Conservation (phyloP, 1,140 invertebrate genomes). For the Acromyrmex heyeri region DNA sequence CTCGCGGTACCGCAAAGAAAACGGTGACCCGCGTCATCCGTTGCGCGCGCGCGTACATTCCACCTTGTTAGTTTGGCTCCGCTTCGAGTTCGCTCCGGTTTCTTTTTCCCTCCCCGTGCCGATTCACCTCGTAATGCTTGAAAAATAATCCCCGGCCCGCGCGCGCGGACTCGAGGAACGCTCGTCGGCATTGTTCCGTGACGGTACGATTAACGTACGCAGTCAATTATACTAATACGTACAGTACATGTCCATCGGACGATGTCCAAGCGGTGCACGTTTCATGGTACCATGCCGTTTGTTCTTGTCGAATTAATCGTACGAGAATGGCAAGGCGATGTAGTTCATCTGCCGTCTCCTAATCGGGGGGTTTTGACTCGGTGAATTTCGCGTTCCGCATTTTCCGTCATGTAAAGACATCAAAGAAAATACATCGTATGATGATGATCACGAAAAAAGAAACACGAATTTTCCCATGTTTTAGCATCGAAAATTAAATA, state of each 20-base stretch:
- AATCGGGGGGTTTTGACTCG: not conserved
- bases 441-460: not conserved
- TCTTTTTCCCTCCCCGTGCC: slow-evolving; percentile 41
- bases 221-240: slow-evolving; percentile 74
- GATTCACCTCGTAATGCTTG: slow-evolving; percentile 68
- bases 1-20: slow-evolving; percentile 76
- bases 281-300: slow-evolving; percentile 13
- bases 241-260: slow-evolving; percentile 60
- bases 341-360: not conserved
- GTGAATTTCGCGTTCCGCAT: not conserved
- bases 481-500: not conserved
- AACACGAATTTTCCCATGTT: not conserved
- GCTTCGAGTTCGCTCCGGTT: slow-evolving; percentile 56
- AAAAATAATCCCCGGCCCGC: slow-evolving; percentile 56
- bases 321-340: not conserved
- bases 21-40: slow-evolving; percentile 73
- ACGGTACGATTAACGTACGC: slow-evolving; percentile 73
- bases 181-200: slow-evolving; percentile 71
- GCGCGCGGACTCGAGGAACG: slow-evolving; percentile 23
- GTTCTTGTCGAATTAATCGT: slow-evolving; percentile 34
- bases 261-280: slow-evolving; percentile 5
- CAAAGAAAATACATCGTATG: not conserved
- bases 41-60: slow-evolving; percentile 66
- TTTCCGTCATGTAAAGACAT: not conserved
- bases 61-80: slow-evolving; percentile 74